A percentile compares a stretch with the other conserved stretches of the same genome.
phyloP scores from a whole-genome alignment of 2,113 vertebrate species.

The Petaurus breviceps region DNA sequence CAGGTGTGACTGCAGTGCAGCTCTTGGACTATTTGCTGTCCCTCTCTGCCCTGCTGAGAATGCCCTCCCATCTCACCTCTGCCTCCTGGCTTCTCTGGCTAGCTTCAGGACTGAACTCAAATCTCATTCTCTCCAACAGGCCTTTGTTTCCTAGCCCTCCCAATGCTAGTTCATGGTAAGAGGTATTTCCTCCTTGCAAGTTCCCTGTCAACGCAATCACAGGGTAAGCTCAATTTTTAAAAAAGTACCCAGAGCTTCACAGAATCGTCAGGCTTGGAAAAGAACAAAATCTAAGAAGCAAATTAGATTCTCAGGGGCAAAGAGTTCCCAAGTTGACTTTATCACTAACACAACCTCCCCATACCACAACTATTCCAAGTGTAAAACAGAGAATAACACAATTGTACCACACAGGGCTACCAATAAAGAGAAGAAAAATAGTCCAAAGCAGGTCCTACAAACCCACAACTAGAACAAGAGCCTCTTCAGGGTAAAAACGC shows the following conservation, averaged over 20 bases:
- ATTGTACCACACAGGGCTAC: neutral
- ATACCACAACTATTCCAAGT: neutral
- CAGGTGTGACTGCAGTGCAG: neutral
- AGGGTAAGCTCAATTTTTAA: neutral
- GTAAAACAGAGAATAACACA: neutral
- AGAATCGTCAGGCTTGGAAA: neutral
- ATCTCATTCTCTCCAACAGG: neutral
- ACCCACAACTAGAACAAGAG: neutral
- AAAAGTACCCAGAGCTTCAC: neutral
- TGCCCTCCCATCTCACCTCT: neutral
- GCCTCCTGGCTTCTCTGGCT: neutral
- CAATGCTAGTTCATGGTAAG: neutral
- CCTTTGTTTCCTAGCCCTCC: neutral
- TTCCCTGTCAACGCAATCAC: neutral
- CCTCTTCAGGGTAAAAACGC: neutral
- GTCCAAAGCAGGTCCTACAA: neutral
- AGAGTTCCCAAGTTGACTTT: neutral
- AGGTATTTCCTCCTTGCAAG: neutral
- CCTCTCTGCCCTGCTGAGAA: too few species aligned
- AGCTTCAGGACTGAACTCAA: neutral
- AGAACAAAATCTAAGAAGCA: constrained; percentile 6
- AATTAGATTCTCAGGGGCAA: neutral
- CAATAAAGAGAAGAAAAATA: neutral
- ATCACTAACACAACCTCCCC: neutral
- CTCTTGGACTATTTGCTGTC: too few species aligned